Evolutionary conservation across 1,140 invertebrate genomes (phyloP).

Genomic region (Ceratina japonica): DNA sequence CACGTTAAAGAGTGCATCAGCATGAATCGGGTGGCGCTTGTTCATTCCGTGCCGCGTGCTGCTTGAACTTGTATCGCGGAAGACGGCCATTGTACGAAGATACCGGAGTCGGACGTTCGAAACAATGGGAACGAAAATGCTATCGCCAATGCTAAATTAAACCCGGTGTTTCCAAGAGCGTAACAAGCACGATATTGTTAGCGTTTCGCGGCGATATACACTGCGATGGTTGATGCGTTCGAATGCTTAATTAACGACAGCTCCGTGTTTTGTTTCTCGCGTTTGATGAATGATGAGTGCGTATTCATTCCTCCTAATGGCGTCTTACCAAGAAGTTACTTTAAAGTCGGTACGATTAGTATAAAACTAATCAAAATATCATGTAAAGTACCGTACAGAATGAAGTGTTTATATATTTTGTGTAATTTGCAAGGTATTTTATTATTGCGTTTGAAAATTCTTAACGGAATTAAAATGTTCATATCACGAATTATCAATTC

Average conservation of each 20-base stretch:
- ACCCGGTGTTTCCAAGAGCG: slow-evolving; percentile 6
- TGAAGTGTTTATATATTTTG: too few relatives aligned
- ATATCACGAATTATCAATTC: neutral
- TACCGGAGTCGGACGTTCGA: neutral
- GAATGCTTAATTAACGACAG: slow-evolving; percentile 7
- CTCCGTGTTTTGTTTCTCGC: neutral
- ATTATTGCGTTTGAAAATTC: too few relatives aligned
- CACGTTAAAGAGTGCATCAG: neutral
- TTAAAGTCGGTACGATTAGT: too few relatives aligned
- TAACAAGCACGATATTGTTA: neutral
- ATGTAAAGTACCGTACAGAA: too few relatives aligned
- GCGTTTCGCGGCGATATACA: slow-evolving; percentile 1
- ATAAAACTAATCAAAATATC: too few relatives aligned
- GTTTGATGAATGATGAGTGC: neutral
- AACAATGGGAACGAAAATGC: slow-evolving; percentile 11
- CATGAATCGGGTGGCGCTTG: neutral
- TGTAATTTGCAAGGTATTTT: too few relatives aligned
- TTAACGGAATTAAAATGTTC: neutral
- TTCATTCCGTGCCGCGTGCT: neutral
- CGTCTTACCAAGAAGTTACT: too few relatives aligned
- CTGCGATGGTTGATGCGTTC: neutral
- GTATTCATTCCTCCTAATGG: neutral
- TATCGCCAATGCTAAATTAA: slow-evolving; percentile 10
- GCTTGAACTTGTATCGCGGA: neutral
- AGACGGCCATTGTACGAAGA: neutral